These are phyloP conservation scores for Oasisia sp. DNA, from an alignment of 2,888 invertebrate genomes.

Conservation along the genomic window DNA sequence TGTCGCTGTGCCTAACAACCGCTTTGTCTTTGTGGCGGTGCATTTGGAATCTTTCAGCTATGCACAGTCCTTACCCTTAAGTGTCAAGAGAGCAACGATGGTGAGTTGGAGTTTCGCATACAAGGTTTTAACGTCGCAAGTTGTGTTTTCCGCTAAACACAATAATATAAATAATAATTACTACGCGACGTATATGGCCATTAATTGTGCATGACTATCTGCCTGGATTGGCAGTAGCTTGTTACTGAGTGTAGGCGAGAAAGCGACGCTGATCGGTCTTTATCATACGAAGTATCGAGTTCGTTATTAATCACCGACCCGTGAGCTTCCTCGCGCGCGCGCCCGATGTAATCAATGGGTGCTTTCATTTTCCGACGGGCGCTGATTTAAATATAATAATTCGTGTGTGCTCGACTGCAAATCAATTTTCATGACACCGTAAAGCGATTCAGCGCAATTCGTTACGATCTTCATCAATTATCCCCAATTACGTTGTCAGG, in stretches of 20 bases:
- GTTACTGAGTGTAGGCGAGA: not conserved
- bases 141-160: not conserved
- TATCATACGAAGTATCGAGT: not conserved
- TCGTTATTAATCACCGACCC: not conserved
- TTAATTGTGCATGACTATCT: not conserved
- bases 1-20: too few species aligned
- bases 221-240: not conserved
- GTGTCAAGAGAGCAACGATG: too few species aligned
- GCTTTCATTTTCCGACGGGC: not conserved
- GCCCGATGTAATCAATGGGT: not conserved
- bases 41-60: too few species aligned
- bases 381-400: conserved; percentile 7
- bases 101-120: not conserved
- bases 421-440: conserved; percentile 7
- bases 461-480: conserved; percentile 4
- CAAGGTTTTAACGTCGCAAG: not conserved
- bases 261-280: not conserved
- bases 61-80: too few species aligned
- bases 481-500: not conserved
- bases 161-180: not conserved
- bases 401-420: not conserved
- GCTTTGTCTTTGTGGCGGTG: too few species aligned
- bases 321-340: not conserved
- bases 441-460: not conserved
- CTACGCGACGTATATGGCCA: not conserved